A percentile compares a stretch with the other conserved stretches of the same genome.
phyloP scores from a whole-genome alignment of 2,797 vertebrate genomes.

The Picus viridis region DNA sequence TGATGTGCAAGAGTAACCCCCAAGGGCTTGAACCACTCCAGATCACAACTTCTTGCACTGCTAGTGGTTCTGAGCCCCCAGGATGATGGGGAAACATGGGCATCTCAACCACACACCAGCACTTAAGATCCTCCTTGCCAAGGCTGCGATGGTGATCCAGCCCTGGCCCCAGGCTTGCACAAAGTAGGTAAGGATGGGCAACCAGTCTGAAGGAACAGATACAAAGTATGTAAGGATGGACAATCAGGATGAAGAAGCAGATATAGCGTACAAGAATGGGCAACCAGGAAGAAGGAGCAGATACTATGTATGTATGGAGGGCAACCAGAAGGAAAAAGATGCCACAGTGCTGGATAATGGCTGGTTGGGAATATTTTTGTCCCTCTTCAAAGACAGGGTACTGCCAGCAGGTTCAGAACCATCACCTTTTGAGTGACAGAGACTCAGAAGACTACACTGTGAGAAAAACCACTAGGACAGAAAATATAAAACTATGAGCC shows the following conservation, averaged over 20 bases:
- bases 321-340: not conserved
- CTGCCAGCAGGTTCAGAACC: not conserved
- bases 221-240: not conserved
- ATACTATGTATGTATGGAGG: not conserved
- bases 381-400: not conserved
- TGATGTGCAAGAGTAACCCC: not conserved
- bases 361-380: not conserved
- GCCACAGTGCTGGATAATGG: accelerated
- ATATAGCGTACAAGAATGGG: not conserved
- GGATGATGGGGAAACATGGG: accelerated
- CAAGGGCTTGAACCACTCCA: not conserved
- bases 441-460: accelerated
- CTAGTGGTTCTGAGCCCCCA: not conserved
- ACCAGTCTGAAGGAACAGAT: not conserved
- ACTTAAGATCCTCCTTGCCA: not conserved
- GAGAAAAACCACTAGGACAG: not conserved
- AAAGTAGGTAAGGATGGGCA: not conserved
- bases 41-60: accelerated
- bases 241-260: not conserved
- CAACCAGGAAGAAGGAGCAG: not conserved
- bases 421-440: accelerated
- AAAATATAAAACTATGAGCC: not conserved
- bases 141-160: accelerated
- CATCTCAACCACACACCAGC: accelerated
- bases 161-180: accelerated